Evolutionary conservation across 2,888 invertebrate genomes (phyloP), one percentile per base, ranked within the genome.

Genomic region (Caenorhabditis macrosperma): DNA sequence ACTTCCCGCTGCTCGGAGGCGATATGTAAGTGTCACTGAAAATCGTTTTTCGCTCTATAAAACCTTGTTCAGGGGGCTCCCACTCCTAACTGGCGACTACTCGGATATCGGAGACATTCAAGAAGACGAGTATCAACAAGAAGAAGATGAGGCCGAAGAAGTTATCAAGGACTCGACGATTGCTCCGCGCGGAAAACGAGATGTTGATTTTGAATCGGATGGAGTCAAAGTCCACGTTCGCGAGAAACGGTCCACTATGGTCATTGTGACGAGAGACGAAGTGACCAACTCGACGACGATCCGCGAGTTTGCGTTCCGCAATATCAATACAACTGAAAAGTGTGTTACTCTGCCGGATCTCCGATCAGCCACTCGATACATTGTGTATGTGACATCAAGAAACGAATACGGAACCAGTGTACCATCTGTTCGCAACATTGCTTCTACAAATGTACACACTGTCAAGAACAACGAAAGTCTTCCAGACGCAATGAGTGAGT

Each of bases 371-470:
- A 93, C 93, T 83, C 92, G 94, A 9, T 95, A 95, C 92, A 94
- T 94, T 90, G 93, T 95, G 89, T 94, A 94, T 90, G 95, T 95
- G 67, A 94, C 95, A 24, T 93, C 95, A 0, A 92, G 93, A 87
- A 95, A 95, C 90, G 92, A 93, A 78, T 94, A 94, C 90, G 95
- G 95, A 2, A 81, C 77, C 1, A 79, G 80, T 66, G 83, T 86
- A 38, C 86, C 86, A 6, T 84, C 84, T 0, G 81, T 82, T 22
- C 59, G 86, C 61, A 79, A 76, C 30, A 79, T 86, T n/a, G 82
- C 86, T 1, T 82, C 85, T 0, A 86, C 86, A 10, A 86, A 86
- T 64, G 80, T 83, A 10, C 84, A 83, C 35, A 60, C 75, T 10
- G 69, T 84, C 22, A 35, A 64, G n/a, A 77, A 82, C 55, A 83